Conservation (phyloP, 1,140 invertebrate genomes). For the Melipona quadrifasciata region DNA sequence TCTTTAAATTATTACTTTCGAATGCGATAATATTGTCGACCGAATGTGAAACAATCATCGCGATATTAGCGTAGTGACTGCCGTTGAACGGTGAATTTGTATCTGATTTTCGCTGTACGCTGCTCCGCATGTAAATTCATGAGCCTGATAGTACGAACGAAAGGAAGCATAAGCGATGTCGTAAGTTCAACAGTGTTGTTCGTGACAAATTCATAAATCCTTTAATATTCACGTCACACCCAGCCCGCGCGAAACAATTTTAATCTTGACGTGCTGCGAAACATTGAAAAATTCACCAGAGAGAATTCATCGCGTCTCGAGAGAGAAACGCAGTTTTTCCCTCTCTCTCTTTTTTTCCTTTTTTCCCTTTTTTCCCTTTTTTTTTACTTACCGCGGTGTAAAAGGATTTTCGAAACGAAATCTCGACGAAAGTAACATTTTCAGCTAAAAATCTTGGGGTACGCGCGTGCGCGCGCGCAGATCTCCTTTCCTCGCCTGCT, state of each 20-base stretch:
- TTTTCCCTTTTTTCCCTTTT: no score
- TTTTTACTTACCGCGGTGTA: no score
- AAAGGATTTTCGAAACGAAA: no score
- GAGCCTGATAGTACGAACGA: neutral
- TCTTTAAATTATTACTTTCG: constrained; percentile 10
- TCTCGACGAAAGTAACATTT: no score
- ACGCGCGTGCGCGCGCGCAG: no score
- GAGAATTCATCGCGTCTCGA: no score
- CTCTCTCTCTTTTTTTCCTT: no score
- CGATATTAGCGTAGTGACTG: neutral
- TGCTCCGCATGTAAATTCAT: neutral
- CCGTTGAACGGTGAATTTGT: neutral
- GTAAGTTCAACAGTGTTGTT: neutral
- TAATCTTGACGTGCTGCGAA: no score
- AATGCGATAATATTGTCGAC: neutral
- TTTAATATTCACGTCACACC: neutral
- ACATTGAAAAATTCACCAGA: no score
- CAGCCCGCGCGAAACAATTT: no score
- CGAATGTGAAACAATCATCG: neutral
- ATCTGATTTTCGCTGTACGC: neutral
- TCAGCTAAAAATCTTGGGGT: no score
- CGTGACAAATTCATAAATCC: neutral
- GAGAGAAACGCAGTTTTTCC: no score
- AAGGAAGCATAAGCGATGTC: neutral
- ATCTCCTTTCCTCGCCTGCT: neutral